Evolutionary conservation across 1,140 invertebrate species (phyloP), one percentile per base, ranked within the genome.

Genomic region (Pogonomyrmex californicus): DNA sequence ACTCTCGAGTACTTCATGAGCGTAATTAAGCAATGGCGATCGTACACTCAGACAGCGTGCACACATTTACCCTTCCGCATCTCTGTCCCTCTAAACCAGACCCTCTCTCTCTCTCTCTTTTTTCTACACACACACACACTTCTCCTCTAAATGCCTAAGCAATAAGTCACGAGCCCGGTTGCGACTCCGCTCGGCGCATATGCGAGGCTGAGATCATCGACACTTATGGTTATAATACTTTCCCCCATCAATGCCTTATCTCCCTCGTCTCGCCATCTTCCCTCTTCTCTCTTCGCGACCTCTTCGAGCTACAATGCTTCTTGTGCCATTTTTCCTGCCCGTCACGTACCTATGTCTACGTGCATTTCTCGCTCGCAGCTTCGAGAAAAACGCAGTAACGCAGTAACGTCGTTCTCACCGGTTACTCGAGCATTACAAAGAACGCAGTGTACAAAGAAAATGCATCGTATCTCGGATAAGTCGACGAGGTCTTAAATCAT

Each of bases 131-230:
- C 6, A 33, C 86, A 9, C 41, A 41, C 44, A 88, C 76, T 89
- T 88, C 86, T 81, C 83, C 75, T 82, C 17, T 62, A 82, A 88
- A 90, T 90, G 88, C 75, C 88, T 71, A 38, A 87, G 70, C 86
- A 73, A 79, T 90, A 90, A 90, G 88, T 90, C 89, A 90, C 38
- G 23, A 47, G 38, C 38, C 17, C 77, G 47, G 54, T 49, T 77
- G 47, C 30, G n/a, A 38, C 9, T 49, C 51, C 60, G 75, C 76
- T 70, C 75, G 63, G 85, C 56, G 86, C 70, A 73, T 62, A 70
- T 63, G 75, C 75, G 58, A 86, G 66, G 73, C 36, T 90, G 90
- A 92, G 91, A 92, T 92, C 91, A 92, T 91, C 86, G 90, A 89
- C 79, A 87, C 79, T 76, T 77, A 44, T 17, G 65, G 44, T 63